A percentile compares a stretch with the other conserved stretches of the same genome.
Evolutionary conservation across 2,888 invertebrate species (phyloP).

Genomic region (Brachypterus glaber): DNA sequence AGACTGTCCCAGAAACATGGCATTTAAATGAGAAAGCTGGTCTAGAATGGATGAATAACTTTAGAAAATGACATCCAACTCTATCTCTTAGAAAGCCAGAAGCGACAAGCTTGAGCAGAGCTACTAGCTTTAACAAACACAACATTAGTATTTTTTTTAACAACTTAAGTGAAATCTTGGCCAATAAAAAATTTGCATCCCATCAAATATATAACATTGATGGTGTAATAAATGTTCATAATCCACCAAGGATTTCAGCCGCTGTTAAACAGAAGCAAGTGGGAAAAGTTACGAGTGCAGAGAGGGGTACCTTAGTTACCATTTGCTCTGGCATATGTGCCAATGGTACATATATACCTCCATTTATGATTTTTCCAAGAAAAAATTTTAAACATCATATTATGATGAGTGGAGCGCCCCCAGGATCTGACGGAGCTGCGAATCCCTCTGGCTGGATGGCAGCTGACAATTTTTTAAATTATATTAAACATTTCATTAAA

Average conservation of each 20-base stretch:
- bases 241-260: constrained; percentile 12
- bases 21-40: too few relatives aligned
- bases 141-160: too few relatives aligned
- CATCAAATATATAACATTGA: constrained; percentile 14
- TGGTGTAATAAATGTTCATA: constrained; percentile 15
- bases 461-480: constrained; percentile 19
- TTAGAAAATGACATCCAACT: too few relatives aligned
- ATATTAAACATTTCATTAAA: constrained; percentile 27
- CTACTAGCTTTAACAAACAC: constrained; percentile 12
- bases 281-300: constrained; percentile 13
- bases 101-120: too few relatives aligned
- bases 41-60: too few relatives aligned
- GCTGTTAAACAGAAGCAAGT: constrained; percentile 12
- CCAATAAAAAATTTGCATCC: too few relatives aligned
- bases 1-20: constrained; percentile 12
- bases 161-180: too few relatives aligned
- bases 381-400: constrained; percentile 7
- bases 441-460: constrained; percentile 12
- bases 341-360: constrained; percentile 9
- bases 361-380: constrained; percentile 13
- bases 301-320: constrained; percentile 13
- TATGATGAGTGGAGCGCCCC: constrained; percentile 10
- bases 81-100: too few relatives aligned
- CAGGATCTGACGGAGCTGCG: constrained; percentile 8
- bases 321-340: constrained; percentile 10